phyloP scores from a whole-genome alignment of 2,888 invertebrate species.

The Cheilosia scutellata region DNA sequence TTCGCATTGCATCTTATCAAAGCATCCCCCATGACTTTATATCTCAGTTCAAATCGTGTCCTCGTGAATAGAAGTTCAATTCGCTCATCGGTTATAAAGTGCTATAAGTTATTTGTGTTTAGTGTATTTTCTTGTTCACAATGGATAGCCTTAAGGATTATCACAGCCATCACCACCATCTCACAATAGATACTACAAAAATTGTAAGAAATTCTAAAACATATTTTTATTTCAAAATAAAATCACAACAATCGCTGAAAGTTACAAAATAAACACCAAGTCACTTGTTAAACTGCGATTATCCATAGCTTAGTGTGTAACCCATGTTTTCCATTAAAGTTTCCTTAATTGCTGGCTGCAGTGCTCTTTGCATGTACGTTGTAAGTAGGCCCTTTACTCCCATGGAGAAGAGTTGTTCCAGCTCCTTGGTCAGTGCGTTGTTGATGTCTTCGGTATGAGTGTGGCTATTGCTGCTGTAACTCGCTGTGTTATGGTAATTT shows the following conservation, averaged over 20 bases:
- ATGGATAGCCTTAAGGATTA: slow-evolving; percentile 75
- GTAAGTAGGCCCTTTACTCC: slow-evolving; percentile 92
- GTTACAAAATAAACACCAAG: slow-evolving; percentile 6
- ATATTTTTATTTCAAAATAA: slow-evolving; percentile 48
- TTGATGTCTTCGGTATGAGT: slow-evolving; percentile 85
- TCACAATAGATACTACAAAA: slow-evolving; percentile 80
- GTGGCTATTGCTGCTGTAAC: slow-evolving; percentile 49
- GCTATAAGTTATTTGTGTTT: slow-evolving; percentile 18
- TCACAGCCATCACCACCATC: slow-evolving; percentile 68
- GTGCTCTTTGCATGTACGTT: slow-evolving; percentile 92
- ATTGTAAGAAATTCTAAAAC: slow-evolving; percentile 78
- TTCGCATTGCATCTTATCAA: slow-evolving; percentile 56
- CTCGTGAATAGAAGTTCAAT: slow-evolving; percentile 55
- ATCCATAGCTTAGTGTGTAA: slow-evolving; percentile 93
- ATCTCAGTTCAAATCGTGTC: slow-evolving; percentile 59
- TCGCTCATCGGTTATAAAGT: slow-evolving; percentile 29
- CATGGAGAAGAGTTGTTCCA: slow-evolving; percentile 93
- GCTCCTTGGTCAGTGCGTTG: slow-evolving; percentile 90
- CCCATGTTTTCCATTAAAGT: slow-evolving; percentile 95
- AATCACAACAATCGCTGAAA: slow-evolving; percentile 58
- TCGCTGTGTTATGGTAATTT: slow-evolving; percentile 59
- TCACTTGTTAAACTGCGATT: slow-evolving; percentile 76
- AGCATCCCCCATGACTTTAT: slow-evolving; percentile 67
- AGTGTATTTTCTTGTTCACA: background rate
- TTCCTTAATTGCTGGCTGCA: slow-evolving; percentile 93